Base-by-base conservation (phyloP, 2,888 invertebrate species). In the Thereva unica region DNA sequence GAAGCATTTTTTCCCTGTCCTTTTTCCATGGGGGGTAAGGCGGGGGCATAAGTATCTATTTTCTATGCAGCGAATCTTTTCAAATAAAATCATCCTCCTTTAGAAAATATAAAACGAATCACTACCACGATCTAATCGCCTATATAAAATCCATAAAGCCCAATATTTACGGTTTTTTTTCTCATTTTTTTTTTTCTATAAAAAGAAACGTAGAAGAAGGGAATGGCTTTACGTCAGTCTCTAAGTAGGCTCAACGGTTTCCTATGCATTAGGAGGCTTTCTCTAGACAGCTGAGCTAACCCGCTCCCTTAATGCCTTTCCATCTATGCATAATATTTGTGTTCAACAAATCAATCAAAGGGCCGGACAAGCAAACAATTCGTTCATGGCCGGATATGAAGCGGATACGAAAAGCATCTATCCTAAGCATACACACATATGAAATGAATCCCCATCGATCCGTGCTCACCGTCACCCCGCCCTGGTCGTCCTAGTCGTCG, bases 301-400 rank as follows among this genome's bases (percentile, higher is more conserved):
- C 47, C 57, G 35, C 47, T 59, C 37, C 47, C 47, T 59, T 59
- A 59, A 59, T 10, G 35, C 47, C 23, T 23, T 56, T 7, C 47
- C 57, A 47, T 68, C 59, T 65, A 57, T 68, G 49, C 68, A 64
- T 64, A 68, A 68, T 68, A 65, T 68, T 65, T 68, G 68, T 59
- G 57, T 61, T 65, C 65, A 65, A 68, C 68, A 65, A 68, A 68
- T 68, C 68, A 68, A 68, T 68, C 68, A 68, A 68, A 61, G 55
- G 59, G 52, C 65, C 45, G 65, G 65, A 61, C 68, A 68, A 59
- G 68, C 65, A 68, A 68, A 64, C 64, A 65, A 52, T 65, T 68
- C 64, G 68, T 38, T 64, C 53, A 54, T 56, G 53, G 65, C 64
- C 67, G 67, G 56, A 64, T 64, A 56, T 64, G 64, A 56, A 64